Percentiles rank a stretch among this genome's conserved stretches.
phyloP scores from a whole-genome alignment of 1,140 invertebrate genomes.

The Triops longicaudatus region DNA sequence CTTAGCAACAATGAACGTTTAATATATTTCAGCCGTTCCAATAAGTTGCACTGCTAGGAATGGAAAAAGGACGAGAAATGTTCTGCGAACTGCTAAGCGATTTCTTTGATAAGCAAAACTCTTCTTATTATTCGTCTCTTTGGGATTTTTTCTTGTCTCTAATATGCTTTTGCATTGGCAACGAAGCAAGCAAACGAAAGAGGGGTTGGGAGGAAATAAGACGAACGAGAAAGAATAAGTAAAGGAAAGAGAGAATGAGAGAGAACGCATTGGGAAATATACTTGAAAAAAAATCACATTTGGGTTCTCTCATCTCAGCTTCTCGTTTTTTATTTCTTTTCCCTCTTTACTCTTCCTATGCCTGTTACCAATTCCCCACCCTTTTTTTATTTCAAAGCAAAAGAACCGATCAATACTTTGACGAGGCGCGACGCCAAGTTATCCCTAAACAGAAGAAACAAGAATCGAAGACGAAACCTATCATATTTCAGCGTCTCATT shows the following conservation, averaged over 20 bases:
- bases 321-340: background rate
- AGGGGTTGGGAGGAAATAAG: background rate
- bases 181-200: background rate
- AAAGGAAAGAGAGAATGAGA: no score
- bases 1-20: no score
- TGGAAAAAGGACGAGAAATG: slow-evolving; percentile 5
- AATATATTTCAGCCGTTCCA: background rate
- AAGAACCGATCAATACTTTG: slow-evolving; percentile 13
- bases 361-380: slow-evolving; percentile 1
- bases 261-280: background rate
- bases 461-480: background rate
- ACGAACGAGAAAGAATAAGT: no score
- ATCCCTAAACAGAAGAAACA: background rate
- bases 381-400: background rate
- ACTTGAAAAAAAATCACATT: slow-evolving; percentile 1
- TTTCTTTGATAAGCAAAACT: slow-evolving; percentile 1
- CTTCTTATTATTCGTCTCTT: background rate
- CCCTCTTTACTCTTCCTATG: background rate
- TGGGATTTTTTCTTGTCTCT: no score
- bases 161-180: background rate
- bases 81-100: slow-evolving; percentile 4
- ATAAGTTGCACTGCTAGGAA: background rate
- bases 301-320: slow-evolving; percentile 6
- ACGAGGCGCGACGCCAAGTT: slow-evolving; percentile 3
- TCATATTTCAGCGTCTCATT: background rate